These are phyloP conservation scores for Rhinophrynus dorsalis DNA, from an alignment of 2,797 vertebrate species.

Conservation along the genomic window DNA sequence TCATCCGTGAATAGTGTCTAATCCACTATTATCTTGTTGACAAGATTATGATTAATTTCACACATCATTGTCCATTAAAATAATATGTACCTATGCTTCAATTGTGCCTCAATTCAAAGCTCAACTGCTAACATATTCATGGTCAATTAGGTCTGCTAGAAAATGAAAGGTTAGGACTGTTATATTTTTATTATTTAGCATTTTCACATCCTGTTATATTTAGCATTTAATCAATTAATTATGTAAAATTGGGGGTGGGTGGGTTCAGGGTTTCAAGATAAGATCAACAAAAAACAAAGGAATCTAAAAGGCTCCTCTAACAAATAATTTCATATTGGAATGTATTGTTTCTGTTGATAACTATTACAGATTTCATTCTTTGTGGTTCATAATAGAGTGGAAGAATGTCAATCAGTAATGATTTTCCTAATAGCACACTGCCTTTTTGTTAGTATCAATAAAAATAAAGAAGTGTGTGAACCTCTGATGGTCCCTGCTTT, in stretches of 20 bases:
- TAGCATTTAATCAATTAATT: constrained; percentile 51
- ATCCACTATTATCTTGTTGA: constrained; percentile 64
- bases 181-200: constrained; percentile 33
- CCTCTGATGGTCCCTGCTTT: too few relatives aligned
- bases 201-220: constrained; percentile 50
- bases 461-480: too few relatives aligned
- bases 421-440: too few relatives aligned
- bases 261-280: too few relatives aligned
- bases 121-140: constrained; percentile 57
- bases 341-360: too few relatives aligned
- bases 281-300: too few relatives aligned
- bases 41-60: constrained; percentile 62
- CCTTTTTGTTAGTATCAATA: too few relatives aligned
- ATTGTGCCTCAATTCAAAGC: constrained; percentile 55
- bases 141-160: constrained; percentile 58
- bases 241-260: background rate
- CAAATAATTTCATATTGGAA: too few relatives aligned
- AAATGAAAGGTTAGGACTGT: constrained; percentile 51
- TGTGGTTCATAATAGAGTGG: too few relatives aligned
- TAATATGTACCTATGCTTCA: constrained; percentile 55
- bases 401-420: too few relatives aligned
- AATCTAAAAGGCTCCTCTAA: too few relatives aligned
- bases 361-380: too few relatives aligned
- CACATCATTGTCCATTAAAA: constrained; percentile 66
- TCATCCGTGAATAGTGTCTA: constrained; percentile 54